Percentiles rank a stretch among this genome's conserved stretches.
These are phyloP conservation scores for Dynastes hyllus DNA, from an alignment of 2,888 invertebrate genomes.

Conservation along the genomic window DNA sequence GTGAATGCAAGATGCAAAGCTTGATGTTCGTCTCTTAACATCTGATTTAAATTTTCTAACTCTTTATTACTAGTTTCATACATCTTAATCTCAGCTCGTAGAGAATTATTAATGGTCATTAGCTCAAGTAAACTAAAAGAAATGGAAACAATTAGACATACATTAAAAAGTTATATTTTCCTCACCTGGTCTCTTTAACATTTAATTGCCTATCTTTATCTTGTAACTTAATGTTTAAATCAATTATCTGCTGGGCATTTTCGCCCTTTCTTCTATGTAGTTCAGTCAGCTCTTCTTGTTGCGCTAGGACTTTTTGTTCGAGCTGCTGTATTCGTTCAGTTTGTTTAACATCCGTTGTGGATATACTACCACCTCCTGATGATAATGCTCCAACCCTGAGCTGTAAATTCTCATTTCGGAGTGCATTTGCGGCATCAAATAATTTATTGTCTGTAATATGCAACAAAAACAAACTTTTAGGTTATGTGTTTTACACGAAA, in stretches of 20 bases:
- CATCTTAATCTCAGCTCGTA: slow-evolving; percentile 84
- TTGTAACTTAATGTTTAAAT: slow-evolving; percentile 88
- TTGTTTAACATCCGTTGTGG: slow-evolving; percentile 68
- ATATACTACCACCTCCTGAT: slow-evolving; percentile 61
- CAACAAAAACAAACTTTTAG: slow-evolving; percentile 56
- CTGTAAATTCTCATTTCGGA: slow-evolving; percentile 89
- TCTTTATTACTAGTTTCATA: slow-evolving; percentile 83
- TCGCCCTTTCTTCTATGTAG: slow-evolving; percentile 92
- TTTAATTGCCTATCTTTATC: slow-evolving; percentile 87
- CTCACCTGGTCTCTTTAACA: slow-evolving; percentile 81
- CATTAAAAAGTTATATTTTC: not conserved
- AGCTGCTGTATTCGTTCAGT: slow-evolving; percentile 78
- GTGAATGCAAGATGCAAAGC: slow-evolving; percentile 94
- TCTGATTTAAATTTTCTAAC: slow-evolving; percentile 88
- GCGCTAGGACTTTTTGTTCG: slow-evolving; percentile 88
- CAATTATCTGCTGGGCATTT: slow-evolving; percentile 94
- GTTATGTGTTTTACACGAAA: slow-evolving; percentile 41
- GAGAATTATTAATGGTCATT: slow-evolving; percentile 77
- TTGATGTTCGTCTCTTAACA: slow-evolving; percentile 94
- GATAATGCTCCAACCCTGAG: slow-evolving; percentile 79
- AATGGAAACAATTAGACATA: slow-evolving; percentile 36
- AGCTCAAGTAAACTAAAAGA: slow-evolving; percentile 80
- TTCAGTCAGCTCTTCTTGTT: slow-evolving; percentile 95
- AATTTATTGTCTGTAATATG: slow-evolving; percentile 84
- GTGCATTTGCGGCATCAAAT: slow-evolving; percentile 86